phyloP scores from a whole-genome alignment of 2,797 vertebrate species.

The Notolepis coatsorum region DNA sequence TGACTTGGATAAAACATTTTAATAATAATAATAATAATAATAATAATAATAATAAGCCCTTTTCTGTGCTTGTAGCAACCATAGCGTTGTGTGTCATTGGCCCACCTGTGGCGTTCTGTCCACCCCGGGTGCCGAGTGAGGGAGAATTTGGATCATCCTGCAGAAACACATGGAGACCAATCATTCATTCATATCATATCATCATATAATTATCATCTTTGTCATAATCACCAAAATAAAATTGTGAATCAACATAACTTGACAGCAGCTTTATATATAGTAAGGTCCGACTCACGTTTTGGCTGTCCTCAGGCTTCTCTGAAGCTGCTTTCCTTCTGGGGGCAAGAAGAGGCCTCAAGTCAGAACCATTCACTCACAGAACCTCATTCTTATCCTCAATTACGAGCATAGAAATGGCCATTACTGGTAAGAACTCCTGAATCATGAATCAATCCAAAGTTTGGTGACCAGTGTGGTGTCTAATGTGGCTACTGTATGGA shows the following conservation, averaged over 20 bases:
- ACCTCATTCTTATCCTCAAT: not conserved
- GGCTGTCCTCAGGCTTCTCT: constrained; percentile 94
- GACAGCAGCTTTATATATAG: not conserved
- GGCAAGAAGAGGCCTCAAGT: constrained; percentile 60
- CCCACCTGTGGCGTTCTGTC: constrained; percentile 91
- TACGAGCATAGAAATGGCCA: not conserved
- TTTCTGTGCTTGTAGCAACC: not conserved
- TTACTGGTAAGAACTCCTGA: not conserved
- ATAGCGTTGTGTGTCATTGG: not conserved
- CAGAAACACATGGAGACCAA: constrained; percentile 32
- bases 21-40: too few relatives aligned
- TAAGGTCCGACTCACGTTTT: constrained; percentile 89
- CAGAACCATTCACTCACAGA: constrained; percentile 28
- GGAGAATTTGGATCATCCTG: constrained; percentile 93
- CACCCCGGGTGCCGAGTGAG: constrained; percentile 83
- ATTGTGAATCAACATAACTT: constrained; percentile 6
- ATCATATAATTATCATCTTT: not conserved
- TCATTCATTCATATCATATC: not conserved
- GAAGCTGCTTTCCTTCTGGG: constrained; percentile 96
- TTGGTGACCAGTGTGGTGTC: not conserved
- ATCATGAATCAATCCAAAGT: constrained; percentile 8
- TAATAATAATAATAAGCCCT: not conserved
- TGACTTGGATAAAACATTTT: too few relatives aligned
- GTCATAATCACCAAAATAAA: not conserved
- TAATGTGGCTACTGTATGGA: not conserved